Percentiles rank a stretch among this genome's conserved stretches.
Evolutionary conservation across 2,888 invertebrate genomes (phyloP).

Genomic region (Meghimatium bilineatum): DNA sequence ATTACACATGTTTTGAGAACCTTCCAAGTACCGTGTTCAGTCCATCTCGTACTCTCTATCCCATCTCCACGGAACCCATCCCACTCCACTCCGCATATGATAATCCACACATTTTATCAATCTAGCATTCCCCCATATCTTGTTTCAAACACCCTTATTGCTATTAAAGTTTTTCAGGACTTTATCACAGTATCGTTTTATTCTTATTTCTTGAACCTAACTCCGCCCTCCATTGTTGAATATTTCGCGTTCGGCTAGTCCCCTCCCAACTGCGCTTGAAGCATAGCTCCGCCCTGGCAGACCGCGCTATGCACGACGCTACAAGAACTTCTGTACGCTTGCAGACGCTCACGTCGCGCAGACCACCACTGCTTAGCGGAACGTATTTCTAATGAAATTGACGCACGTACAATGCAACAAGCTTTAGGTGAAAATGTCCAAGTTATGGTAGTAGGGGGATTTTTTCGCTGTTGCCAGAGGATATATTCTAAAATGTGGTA

Average conservation of each 20-base stretch:
- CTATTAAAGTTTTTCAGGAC: constrained; percentile 44
- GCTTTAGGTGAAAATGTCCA: constrained; percentile 8
- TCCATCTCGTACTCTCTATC: not conserved
- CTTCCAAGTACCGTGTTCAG: not conserved
- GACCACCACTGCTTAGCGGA: not conserved
- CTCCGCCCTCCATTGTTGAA: constrained; percentile 37
- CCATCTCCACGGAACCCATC: not conserved
- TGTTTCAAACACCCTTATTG: constrained; percentile 24
- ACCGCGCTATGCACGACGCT: constrained; percentile 17
- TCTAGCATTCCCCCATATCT: constrained; percentile 14
- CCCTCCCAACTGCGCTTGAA: constrained; percentile 36
- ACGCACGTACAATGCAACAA: constrained; percentile 51
- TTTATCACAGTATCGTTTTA: constrained; percentile 40
- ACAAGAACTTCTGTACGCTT: constrained; percentile 7
- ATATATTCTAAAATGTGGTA: constrained; percentile 24
- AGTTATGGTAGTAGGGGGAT: constrained; percentile 24
- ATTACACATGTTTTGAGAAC: constrained; percentile 9
- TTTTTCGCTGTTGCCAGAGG: constrained; percentile 28
- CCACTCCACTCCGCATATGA: not conserved
- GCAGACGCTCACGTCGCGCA: constrained; percentile 4
- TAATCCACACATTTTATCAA: not conserved
- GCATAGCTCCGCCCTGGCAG: constrained; percentile 23
- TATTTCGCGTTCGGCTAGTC: constrained; percentile 12
- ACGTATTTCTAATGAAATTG: constrained; percentile 51
- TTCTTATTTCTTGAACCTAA: not conserved